Evolutionary conservation across 2,888 invertebrate species (phyloP).

Genomic region (Ectemnius cavifrons): DNA sequence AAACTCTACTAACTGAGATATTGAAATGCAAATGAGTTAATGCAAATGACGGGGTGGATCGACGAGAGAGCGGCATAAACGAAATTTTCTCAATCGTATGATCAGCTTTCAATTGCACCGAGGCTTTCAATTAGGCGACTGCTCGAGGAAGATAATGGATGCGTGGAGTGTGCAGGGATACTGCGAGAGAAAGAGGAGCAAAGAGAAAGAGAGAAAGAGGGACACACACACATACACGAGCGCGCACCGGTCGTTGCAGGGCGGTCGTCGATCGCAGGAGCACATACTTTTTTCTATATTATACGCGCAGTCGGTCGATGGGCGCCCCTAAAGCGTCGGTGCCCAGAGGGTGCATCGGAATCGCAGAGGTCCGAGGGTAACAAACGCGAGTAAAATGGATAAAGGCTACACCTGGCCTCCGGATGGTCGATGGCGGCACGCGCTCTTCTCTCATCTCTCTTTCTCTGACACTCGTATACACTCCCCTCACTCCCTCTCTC

Average conservation of each 20-base stretch:
- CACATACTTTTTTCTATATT: conserved; percentile 29
- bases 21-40: too few relatives aligned
- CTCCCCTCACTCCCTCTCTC: conserved; percentile 25
- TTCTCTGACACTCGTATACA: too few relatives aligned
- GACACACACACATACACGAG: too few relatives aligned
- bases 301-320: conserved; percentile 48
- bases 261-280: conserved; percentile 51
- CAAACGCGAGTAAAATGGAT: conserved; percentile 73
- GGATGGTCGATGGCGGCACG: conserved; percentile 74
- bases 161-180: not conserved
- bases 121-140: not conserved
- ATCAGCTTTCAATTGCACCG: too few relatives aligned
- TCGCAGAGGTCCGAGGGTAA: conserved; percentile 65
- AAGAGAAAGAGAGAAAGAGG: conserved; percentile 19
- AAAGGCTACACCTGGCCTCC: conserved; percentile 76
- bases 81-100: too few relatives aligned
- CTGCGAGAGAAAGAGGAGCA: too few relatives aligned
- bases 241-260: conserved; percentile 52
- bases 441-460: conserved; percentile 53
- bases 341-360: conserved; percentile 67
- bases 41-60: too few relatives aligned
- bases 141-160: not conserved
- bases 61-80: too few relatives aligned
- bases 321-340: conserved; percentile 59
- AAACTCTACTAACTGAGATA: too few relatives aligned